Conservation (phyloP, 1,140 invertebrate genomes). For the Nebria ingens region DNA sequence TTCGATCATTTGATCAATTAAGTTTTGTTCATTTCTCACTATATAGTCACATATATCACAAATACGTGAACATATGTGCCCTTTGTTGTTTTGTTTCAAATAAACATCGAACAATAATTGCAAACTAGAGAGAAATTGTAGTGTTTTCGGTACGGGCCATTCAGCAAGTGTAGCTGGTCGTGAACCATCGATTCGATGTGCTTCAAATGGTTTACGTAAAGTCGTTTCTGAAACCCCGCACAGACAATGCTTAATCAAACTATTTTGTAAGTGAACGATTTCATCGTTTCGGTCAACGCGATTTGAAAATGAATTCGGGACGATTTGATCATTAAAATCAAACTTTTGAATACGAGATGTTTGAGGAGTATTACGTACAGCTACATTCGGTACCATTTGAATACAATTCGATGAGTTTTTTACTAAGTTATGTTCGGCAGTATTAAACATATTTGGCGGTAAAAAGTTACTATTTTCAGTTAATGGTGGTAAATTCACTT, state of each 20-base stretch:
- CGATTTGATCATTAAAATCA: neutral
- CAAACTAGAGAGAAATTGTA: conserved; percentile 70
- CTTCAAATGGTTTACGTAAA: conserved; percentile 56
- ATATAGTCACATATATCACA: conserved; percentile 69
- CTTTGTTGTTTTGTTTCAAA: conserved; percentile 69
- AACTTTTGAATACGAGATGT: no score
- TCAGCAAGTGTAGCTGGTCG: conserved; percentile 47
- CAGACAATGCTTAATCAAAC: conserved; percentile 60
- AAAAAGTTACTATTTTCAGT: neutral
- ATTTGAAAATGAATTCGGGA: neutral
- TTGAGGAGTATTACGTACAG: neutral
- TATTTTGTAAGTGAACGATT: conserved; percentile 45
- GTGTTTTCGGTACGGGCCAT: conserved; percentile 57
- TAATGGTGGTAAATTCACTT: neutral
- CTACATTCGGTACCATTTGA: neutral
- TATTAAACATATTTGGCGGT: neutral
- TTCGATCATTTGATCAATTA: conserved; percentile 73
- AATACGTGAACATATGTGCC: conserved; percentile 66
- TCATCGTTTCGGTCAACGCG: conserved; percentile 1
- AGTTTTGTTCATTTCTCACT: conserved; percentile 65
- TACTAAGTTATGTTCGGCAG: neutral
- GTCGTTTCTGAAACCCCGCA: conserved; percentile 62
- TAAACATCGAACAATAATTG: conserved; percentile 76
- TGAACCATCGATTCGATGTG: conserved; percentile 39
- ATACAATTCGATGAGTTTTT: neutral